Evolutionary conservation across 2,888 invertebrate species (phyloP).

Genomic region (Campoplex nolae): DNA sequence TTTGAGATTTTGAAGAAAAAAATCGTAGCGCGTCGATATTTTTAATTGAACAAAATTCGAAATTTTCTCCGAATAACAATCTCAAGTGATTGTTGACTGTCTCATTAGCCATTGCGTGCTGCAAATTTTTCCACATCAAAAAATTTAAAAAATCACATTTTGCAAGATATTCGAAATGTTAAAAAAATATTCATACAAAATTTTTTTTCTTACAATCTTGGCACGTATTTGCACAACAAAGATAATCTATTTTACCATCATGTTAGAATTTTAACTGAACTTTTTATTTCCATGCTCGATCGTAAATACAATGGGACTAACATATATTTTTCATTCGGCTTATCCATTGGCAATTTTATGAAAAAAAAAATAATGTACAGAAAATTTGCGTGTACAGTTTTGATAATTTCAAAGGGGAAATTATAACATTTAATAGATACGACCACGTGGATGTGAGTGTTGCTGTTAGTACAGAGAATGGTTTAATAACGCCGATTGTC

Average conservation of each 20-base stretch:
- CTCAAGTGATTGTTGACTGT: too few species aligned
- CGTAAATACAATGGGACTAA: neutral
- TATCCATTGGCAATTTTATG: too few species aligned
- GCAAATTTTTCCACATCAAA: too few species aligned
- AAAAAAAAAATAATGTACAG: neutral
- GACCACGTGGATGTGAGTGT: constrained; percentile 97
- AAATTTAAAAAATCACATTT: too few species aligned
- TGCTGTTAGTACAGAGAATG: constrained; percentile 97
- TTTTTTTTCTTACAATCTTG: neutral
- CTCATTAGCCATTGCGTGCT: too few species aligned
- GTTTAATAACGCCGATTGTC: constrained; percentile 98
- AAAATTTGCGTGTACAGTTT: neutral
- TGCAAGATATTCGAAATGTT: neutral
- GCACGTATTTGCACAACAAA: neutral
- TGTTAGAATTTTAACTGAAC: neutral
- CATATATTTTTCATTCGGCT: too few species aligned
- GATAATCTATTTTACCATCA: neutral
- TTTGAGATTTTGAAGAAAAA: too few species aligned
- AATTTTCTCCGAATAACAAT: too few species aligned
- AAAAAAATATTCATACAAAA: neutral
- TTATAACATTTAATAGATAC: constrained; percentile 86
- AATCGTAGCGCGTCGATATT: too few species aligned
- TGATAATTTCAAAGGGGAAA: constrained; percentile 17
- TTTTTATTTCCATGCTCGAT: neutral
- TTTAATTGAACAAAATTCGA: too few species aligned